Evolutionary conservation across 2,888 invertebrate species (phyloP), one percentile per base, ranked within the genome.

Genomic region (Acrobasis consociella): DNA sequence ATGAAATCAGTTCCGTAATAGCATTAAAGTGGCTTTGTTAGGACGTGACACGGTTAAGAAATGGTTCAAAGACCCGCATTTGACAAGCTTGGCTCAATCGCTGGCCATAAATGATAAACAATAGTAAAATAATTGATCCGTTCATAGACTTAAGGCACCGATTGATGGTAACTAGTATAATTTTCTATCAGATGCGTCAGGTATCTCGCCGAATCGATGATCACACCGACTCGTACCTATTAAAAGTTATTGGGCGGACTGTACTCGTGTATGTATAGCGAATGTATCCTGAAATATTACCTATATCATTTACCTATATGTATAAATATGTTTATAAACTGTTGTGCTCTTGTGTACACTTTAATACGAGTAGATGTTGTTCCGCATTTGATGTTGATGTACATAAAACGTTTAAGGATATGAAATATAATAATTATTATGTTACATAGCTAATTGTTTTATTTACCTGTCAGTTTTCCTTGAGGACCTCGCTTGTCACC

Each of bases 351-450:
- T 80, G 80, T 82, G 77, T 82, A 84, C 75, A 77, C 81, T 80
- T 76, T 76, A 77, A 68, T 76, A 76, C 70, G 69, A 75, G 83
- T 89, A 87, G 85, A 74, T 80, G 85, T 85, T 86, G 83, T 86
- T 87, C 83, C 73, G 81, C 75, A 78, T 83, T 86, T 79, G 76
- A 85, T 87, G 89, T 89, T 87, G 82, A 81, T 91, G 90, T 91
- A 89, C 73, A 89, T 89, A 89, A 84, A 85, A 86, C 82, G 78
- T 87, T 86, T 90, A 86, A 85, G 85, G 81, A 86, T 83, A 87
- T 86, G 77, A 77, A 74, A 77, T 73, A 80, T 79, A 80, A 85
- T 83, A 83, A 89, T 83, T 86, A 89, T 81, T 84, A 86, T 82
- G 89, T 89, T 88, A 88, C 85, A 83, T 81, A 86, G 64, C 46